These are phyloP conservation scores for Byasa hedistus DNA, from an alignment of 2,888 invertebrate species.

Conservation along the genomic window DNA sequence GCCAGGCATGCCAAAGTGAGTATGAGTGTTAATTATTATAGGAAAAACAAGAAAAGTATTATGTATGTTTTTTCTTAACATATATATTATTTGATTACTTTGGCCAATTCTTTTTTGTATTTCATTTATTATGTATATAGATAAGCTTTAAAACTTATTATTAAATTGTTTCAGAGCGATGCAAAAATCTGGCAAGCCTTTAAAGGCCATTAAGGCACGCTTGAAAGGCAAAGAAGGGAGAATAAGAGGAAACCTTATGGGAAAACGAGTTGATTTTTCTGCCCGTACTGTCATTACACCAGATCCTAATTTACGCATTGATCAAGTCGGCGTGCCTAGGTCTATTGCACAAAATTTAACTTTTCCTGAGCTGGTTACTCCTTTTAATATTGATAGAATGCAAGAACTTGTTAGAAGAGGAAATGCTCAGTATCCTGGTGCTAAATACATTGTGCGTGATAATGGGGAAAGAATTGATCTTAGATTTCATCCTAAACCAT, in stretches of 20 bases:
- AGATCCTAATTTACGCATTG: constrained; percentile 95
- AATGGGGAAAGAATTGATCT: constrained; percentile 99
- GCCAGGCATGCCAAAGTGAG: constrained; percentile 94
- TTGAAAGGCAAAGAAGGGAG: constrained; percentile 99
- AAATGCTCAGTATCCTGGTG: constrained; percentile 99
- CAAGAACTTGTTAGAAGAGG: constrained; percentile 97
- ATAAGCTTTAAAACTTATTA: not conserved
- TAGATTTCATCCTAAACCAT: constrained; percentile 98
- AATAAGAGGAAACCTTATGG: constrained; percentile 99
- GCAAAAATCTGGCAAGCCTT: constrained; percentile 99
- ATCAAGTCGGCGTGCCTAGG: constrained; percentile 98
- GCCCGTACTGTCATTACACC: constrained; percentile 99
- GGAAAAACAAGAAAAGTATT: too few species aligned
- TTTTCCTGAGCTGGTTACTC: constrained; percentile 99
- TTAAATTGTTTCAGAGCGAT: constrained; percentile 84
- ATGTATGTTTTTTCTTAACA: too few species aligned
- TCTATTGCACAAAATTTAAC: constrained; percentile 99
- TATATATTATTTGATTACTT: too few species aligned
- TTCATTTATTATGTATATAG: not conserved
- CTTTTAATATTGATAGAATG: constrained; percentile 98
- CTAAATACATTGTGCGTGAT: constrained; percentile 99
- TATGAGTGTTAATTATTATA: constrained; percentile 28
- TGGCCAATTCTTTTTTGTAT: not conserved
- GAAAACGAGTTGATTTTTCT: constrained; percentile 99
- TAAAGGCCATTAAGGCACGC: constrained; percentile 98